Base-by-base conservation (phyloP, 2,113 vertebrate genomes). In the Tragelaphus imberbis region DNA sequence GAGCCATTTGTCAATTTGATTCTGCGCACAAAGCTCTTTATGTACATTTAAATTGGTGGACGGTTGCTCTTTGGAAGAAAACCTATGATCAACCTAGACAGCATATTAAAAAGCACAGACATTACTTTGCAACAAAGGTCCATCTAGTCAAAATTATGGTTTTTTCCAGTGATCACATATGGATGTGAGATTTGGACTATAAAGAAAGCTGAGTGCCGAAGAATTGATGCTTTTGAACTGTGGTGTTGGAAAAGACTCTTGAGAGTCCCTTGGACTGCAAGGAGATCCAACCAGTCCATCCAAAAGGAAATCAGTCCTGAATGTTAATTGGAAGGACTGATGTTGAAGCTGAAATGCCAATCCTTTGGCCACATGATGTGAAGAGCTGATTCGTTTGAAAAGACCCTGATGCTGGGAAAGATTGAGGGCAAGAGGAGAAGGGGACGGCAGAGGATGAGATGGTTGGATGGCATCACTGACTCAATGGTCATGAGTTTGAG, bases 251-350 rank as follows among this genome's bases (percentile, higher is more conserved):
- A 1, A 21, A 71, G n/a, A 36, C 65, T 71, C 65, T 21, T 71
- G 17, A 71, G 65, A 68, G 17, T 5, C 33, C 33, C 65, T 68
- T 68, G 33, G 33, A n/a, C 65, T 5, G 33, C n/a, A n/a, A 65
- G 33, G 16, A 19, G 63, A n/a, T 9, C 7, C 33, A 65, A 9
- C 63, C 16, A 65, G 33, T 65, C 63, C 63, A 71, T 36, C 4
- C 2, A 0, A 36, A 71, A 23, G 65, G n/a, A 36, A 1, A 23
- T 71, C n/a, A 36, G n/a, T 71, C n/a, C n/a, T 71, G n/a, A 3
- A 3, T 36, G 1, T 36, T 71, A 17, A 0, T 71, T 36, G 19
- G 65, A 71, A 71, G n/a, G 9, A 71, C n/a, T 23, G 65, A 11
- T 36, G 65, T 0, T 71, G 17, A 71, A 36, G 65, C 65, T 71